Evolutionary conservation across 2,888 invertebrate genomes (phyloP).

Genomic region (Alloscopus bannaensis): DNA sequence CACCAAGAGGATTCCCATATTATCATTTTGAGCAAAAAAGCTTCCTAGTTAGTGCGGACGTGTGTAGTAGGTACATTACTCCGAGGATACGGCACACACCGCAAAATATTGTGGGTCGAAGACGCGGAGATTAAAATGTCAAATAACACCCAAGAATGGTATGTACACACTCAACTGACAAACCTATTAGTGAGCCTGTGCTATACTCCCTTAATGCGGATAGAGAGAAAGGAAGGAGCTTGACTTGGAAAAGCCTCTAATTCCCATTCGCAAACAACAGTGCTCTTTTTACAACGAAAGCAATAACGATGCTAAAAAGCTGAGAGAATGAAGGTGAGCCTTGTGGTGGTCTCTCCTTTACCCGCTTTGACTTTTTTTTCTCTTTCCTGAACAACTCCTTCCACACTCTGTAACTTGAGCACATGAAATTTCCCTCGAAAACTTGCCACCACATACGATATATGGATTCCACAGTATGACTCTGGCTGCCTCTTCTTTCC

Average conservation of each 20-base stretch:
- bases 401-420: not conserved
- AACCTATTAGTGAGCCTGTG: not conserved
- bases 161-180: not conserved
- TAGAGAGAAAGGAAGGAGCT: not conserved
- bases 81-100: too few species aligned
- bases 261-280: conserved; percentile 34
- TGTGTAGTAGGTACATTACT: too few species aligned
- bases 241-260: conserved; percentile 1
- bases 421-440: too few species aligned
- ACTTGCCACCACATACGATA: too few species aligned
- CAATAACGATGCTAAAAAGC: conserved; percentile 19
- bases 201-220: not conserved
- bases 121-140: conserved; percentile 30
- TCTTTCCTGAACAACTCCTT: not conserved
- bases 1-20: not conserved
- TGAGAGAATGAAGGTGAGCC: conserved; percentile 22
- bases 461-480: too few species aligned
- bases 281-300: conserved; percentile 14
- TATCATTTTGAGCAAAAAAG: not conserved
- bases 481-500: too few species aligned
- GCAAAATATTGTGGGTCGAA: not conserved
- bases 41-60: not conserved
- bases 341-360: conserved; percentile 2
- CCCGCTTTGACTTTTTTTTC: conserved; percentile 9
- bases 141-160: not conserved